Evolutionary conservation across 2,797 vertebrate species (phyloP), one percentile per base, ranked within the genome.

Genomic region (Lagodon rhomboides): DNA sequence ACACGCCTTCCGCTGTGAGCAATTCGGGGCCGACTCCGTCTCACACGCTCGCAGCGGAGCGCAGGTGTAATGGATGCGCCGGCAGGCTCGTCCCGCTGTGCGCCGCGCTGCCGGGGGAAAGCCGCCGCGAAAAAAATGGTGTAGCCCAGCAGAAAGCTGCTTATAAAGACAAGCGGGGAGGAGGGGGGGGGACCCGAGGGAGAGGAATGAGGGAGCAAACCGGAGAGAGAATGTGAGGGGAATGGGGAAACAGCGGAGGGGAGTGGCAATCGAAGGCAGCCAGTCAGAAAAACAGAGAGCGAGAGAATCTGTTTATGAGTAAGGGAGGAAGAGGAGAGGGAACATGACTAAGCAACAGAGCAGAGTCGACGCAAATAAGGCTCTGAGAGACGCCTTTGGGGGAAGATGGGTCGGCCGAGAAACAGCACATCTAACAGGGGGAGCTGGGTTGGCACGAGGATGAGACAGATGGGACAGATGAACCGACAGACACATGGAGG

Each of bases 41-140:
- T 49, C 50, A 8, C 68, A 56, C 75, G 44, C 69, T 63, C 75
- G 49, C 56, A 63, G 38, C 64, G 5, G 67, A 81, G 73, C 64
- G 46, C 41, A 69, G 79, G 78, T 83, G 82, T 85, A 85, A 85
- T 77, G 82, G 87, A 89, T 82, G 83, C 59, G 77, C 64, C 81
- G 84, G 80, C 77, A 77, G 73, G 9, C 67, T 20, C 0, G 4
- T 70, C 80, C 59, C 13, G 73, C 89, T 87, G 88, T 49, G 68
- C 18, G 15, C 73, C 73, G 60, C 2, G 25, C 82, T 76, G 75
- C 55, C 38, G 67, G 81, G 81, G 68, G 44, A 61, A 63, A n/a
- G 62, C 76, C 80, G 75, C 73, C 74, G 65, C 50, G n/a, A 7
- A 51, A 72, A 50, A 72, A 69, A 67, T 46, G 54, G 56, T 65